Percentiles rank a stretch among this genome's conserved stretches.
phyloP scores from a whole-genome alignment of 2,113 vertebrate genomes.

The Psittacula cyanocephala region DNA sequence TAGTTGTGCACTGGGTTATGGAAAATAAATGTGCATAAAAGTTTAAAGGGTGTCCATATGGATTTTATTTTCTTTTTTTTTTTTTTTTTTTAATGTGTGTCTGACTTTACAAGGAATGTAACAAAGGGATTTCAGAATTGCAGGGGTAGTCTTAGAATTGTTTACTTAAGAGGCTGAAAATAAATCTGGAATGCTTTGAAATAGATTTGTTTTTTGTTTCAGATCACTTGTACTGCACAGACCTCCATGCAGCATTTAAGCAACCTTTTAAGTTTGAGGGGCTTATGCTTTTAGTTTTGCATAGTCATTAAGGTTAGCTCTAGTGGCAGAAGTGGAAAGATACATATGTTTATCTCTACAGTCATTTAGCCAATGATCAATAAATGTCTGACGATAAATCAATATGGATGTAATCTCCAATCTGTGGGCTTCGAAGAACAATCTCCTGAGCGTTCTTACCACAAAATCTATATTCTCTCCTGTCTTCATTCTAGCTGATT shows the following conservation, averaged over 20 bases:
- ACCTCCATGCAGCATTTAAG: neutral
- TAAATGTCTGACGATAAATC: slow-evolving; percentile 62
- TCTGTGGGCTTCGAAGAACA: slow-evolving; percentile 64
- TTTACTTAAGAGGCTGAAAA: neutral
- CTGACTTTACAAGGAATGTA: neutral
- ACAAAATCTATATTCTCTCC: slow-evolving; percentile 65
- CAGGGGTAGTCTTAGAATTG: neutral
- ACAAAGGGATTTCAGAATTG: neutral
- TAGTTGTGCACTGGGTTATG: neutral
- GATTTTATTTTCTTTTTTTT: neutral
- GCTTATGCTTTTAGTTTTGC: neutral
- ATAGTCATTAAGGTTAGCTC: neutral
- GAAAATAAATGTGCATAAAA: neutral
- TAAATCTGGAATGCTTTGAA: neutral
- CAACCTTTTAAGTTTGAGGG: neutral
- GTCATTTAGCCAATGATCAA: slow-evolving; percentile 71
- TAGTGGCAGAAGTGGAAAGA: slow-evolving; percentile 33
- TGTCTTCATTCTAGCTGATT: slow-evolving; percentile 63
- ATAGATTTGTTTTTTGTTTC: neutral
- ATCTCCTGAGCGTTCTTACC: slow-evolving; percentile 62
- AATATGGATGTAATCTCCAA: slow-evolving; percentile 62
- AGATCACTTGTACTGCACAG: neutral
- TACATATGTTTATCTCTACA: slow-evolving; percentile 50
- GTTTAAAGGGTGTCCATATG: neutral
- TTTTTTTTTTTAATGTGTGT: neutral